Evolutionary conservation across 2,888 invertebrate species (phyloP), one percentile per base, ranked within the genome.

Genomic region (Synanthedon vespiformis): DNA sequence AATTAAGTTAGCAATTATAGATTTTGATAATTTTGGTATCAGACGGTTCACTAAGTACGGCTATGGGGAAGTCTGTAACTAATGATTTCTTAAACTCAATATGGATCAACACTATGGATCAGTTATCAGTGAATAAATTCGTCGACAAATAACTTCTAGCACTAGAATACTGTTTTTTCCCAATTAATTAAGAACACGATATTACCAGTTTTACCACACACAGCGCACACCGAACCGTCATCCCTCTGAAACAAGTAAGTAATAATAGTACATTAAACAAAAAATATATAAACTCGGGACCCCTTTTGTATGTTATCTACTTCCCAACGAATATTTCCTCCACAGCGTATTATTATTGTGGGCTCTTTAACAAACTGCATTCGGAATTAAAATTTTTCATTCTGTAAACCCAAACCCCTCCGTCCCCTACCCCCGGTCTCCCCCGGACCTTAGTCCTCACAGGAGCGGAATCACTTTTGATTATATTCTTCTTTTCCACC

Each of bases 331-430:
- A 79, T 77, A 73, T 73, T 73, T 34, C 34, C 34, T 34, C 69
- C 69, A 70, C 56, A 68, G 72, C 68, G 69, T 70, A 70, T 77
- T 82, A 70, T 77, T 82, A 82, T 85, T 82, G 80, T 81, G 71
- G 73, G 76, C 80, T 78, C 81, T 81, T 78, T 82, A 84, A 80
- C 80, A 86, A 86, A 86, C 85, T 86, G 86, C 86, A 86, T 86
- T 86, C 84, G 79, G 72, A 85, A 86, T 86, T 86, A 86, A 86
- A 86, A 86, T 64, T 79, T 80, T 81, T 85, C 85, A 84, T 86
- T 81, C 77, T 70, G 64, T 34, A 34, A 34, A 2, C 67, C 61
- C 69, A 10, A 34, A 52, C 53, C 53, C 53, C 44, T 13, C 13
- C 12, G 14, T 14, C 14, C 52, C 54, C 54, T 54, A 58, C 58